phyloP scores from a whole-genome alignment of 2,888 invertebrate species.

The Alentia gelatinosa region DNA sequence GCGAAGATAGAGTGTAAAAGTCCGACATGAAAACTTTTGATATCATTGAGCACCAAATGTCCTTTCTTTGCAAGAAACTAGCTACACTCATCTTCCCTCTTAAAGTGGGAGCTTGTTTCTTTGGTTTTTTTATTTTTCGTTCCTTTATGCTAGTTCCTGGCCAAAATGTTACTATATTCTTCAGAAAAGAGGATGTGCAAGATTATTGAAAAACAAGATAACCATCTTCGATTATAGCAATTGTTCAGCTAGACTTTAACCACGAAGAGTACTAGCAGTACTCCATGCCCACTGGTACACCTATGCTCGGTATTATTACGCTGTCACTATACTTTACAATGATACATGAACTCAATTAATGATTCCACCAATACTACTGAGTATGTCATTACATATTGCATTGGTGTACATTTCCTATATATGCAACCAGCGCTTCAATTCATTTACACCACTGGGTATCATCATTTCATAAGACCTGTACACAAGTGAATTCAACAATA shows the following conservation, averaged over 20 bases:
- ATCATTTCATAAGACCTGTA: slow-evolving; percentile 12
- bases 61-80: not conserved
- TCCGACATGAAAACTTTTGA: not conserved
- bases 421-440: not conserved
- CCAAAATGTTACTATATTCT: not conserved
- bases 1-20: not conserved
- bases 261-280: not conserved
- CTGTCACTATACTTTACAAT: not conserved
- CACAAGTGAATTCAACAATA: slow-evolving; percentile 35
- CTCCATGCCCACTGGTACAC: not conserved
- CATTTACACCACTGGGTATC: slow-evolving; percentile 24
- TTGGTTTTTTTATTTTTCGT: slow-evolving; percentile 32
- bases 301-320: not conserved
- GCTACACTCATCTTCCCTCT: slow-evolving; percentile 22
- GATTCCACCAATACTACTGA: slow-evolving; percentile 24
- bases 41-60: slow-evolving; percentile 12
- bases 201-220: not conserved
- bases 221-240: not conserved
- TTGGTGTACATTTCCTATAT: not conserved
- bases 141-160: not conserved
- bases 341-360: slow-evolving; percentile 25
- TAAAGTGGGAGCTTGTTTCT: not conserved
- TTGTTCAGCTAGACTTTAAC: slow-evolving; percentile 5
- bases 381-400: slow-evolving; percentile 11
- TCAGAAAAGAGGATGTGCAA: not conserved